Percentiles rank a stretch among this genome's conserved stretches.
Evolutionary conservation across 2,888 invertebrate genomes (phyloP).

Genomic region (Troides oblongomaculatus): DNA sequence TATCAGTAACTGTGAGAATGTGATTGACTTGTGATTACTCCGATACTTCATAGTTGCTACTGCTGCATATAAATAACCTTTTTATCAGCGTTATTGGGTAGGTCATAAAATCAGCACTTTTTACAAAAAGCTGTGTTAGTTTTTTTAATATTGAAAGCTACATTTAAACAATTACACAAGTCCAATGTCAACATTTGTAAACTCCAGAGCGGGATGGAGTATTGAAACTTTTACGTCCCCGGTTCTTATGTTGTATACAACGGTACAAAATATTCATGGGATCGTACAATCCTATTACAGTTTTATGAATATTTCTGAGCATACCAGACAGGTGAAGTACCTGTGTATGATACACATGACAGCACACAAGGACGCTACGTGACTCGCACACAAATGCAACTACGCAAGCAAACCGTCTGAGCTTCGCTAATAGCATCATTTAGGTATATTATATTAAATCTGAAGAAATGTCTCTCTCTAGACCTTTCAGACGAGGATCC

Average conservation of each 20-base stretch:
- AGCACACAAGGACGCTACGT: constrained; percentile 16
- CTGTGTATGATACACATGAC: constrained; percentile 7
- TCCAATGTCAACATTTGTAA: background rate
- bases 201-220: background rate
- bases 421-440: constrained; percentile 48
- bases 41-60: too few species aligned
- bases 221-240: background rate
- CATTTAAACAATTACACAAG: background rate
- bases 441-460: constrained; percentile 51
- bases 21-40: too few species aligned
- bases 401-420: constrained; percentile 26
- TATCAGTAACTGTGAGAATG: too few species aligned
- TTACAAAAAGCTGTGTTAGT: background rate
- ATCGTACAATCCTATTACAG: background rate
- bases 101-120: background rate
- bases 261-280: background rate
- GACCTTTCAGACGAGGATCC: constrained; percentile 55
- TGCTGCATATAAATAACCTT: too few species aligned
- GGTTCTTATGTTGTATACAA: background rate
- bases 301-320: background rate
- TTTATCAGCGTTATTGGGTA: background rate
- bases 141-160: background rate
- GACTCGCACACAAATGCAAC: constrained; percentile 19
- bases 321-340: constrained; percentile 22
- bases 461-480: constrained; percentile 69